These are phyloP conservation scores for Adelphocoris suturalis DNA, from an alignment of 2,888 invertebrate species.

Conservation along the genomic window DNA sequence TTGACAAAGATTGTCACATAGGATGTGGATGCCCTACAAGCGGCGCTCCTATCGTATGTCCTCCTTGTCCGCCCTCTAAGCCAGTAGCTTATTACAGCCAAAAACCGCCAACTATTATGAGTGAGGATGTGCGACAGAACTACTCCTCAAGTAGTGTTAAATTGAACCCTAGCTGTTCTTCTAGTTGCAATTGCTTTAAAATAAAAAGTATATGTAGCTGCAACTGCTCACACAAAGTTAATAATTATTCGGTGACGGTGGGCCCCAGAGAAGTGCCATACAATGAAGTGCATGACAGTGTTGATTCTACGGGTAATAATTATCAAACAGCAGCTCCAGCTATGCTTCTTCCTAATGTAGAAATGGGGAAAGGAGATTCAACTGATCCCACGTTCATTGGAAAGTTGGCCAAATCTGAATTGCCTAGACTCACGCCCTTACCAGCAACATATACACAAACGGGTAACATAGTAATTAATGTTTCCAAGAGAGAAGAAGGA, in stretches of 20 bases:
- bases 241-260: background rate
- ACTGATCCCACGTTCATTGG: background rate
- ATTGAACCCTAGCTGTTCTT: background rate
- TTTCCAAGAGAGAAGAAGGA: background rate
- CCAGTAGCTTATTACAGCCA: background rate
- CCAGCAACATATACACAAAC: background rate
- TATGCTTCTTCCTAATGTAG: background rate
- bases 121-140: background rate
- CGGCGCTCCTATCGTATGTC: background rate
- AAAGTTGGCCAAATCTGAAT: background rate
- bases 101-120: background rate
- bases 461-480: constrained; percentile 20
- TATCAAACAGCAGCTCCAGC: background rate
- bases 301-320: background rate
- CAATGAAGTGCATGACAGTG: background rate
- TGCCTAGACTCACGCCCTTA: background rate
- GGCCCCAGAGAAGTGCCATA: background rate
- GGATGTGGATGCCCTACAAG: background rate
- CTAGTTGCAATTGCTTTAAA: background rate
- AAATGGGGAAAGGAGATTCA: background rate
- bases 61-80: background rate
- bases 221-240: constrained; percentile 24
- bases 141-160: background rate
- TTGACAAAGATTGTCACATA: background rate
- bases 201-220: constrained; percentile 17